These are phyloP conservation scores for Menidia menidia DNA, from an alignment of 2,797 vertebrate genomes.

Conservation along the genomic window DNA sequence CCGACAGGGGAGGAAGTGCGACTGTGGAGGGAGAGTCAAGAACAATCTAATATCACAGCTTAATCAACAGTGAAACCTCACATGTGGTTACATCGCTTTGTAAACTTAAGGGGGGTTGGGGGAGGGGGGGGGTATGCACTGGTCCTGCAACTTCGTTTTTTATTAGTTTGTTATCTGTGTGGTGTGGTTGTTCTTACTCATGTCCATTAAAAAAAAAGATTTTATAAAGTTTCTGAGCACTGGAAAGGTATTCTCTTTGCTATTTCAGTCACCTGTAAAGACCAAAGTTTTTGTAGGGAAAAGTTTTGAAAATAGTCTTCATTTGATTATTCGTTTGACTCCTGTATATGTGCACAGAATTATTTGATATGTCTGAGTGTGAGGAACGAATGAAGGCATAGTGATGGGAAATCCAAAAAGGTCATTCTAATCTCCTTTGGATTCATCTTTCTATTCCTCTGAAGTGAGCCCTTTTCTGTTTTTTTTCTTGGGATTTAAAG, in stretches of 20 bases:
- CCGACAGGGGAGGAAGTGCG: slow-evolving; percentile 40
- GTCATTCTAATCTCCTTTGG: slow-evolving; percentile 35
- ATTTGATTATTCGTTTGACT: not conserved
- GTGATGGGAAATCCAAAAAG: slow-evolving; percentile 16
- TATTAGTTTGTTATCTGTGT: slow-evolving; percentile 1
- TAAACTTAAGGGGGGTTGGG: slow-evolving; percentile 13
- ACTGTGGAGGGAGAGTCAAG: slow-evolving; percentile 15
- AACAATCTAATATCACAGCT: slow-evolving; percentile 46
- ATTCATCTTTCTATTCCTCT: slow-evolving; percentile 40
- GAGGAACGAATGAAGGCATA: slow-evolving; percentile 32
- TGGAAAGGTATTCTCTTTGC: not conserved
- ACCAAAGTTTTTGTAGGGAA: not conserved
- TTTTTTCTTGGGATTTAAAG: too few relatives aligned
- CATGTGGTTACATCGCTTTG: slow-evolving; percentile 18
- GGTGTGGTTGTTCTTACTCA: not conserved
- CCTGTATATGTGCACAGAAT: slow-evolving; percentile 1
- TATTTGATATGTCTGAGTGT: slow-evolving; percentile 19
- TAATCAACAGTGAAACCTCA: slow-evolving; percentile 42
- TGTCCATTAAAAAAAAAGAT: not conserved
- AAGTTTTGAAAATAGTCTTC: not conserved
- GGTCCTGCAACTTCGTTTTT: slow-evolving; percentile 2
- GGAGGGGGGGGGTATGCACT: not conserved
- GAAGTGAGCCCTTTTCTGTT: slow-evolving; percentile 18
- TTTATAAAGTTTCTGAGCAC: not conserved
- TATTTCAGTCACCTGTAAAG: not conserved